phyloP scores from a whole-genome alignment of 2,888 invertebrate genomes.

The Tortrix viridana region DNA sequence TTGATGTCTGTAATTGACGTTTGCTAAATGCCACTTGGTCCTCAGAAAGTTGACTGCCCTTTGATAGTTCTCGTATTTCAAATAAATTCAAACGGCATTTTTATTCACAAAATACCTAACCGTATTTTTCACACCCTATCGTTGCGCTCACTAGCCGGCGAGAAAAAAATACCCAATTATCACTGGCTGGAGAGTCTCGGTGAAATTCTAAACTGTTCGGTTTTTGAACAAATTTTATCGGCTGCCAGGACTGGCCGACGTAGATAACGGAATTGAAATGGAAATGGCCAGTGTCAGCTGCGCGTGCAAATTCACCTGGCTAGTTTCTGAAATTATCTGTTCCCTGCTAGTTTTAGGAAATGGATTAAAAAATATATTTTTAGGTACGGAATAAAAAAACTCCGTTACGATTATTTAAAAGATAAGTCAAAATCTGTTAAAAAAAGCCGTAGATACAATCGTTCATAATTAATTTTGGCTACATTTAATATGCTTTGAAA shows the following conservation, averaged over 20 bases:
- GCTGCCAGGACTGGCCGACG: constrained; percentile 33
- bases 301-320: constrained; percentile 44
- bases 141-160: background rate
- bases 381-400: no score
- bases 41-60: no score
- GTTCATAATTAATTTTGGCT: no score
- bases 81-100: no score
- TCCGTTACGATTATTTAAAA: no score
- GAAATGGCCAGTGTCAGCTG: constrained; percentile 44
- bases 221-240: constrained; percentile 39
- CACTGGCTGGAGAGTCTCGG: constrained; percentile 8
- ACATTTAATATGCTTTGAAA: no score
- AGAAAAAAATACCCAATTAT: background rate
- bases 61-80: no score
- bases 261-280: constrained; percentile 44
- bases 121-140: background rate
- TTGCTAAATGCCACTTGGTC: no score
- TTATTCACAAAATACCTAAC: background rate
- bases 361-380: background rate
- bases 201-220: constrained; percentile 16
- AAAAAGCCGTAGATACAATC: no score
- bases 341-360: constrained; percentile 2
- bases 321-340: constrained; percentile 42
- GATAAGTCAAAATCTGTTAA: no score
- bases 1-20: no score